Evolutionary conservation across 2,797 vertebrate species (phyloP).

Genomic region (Phoeniculus purpureus): DNA sequence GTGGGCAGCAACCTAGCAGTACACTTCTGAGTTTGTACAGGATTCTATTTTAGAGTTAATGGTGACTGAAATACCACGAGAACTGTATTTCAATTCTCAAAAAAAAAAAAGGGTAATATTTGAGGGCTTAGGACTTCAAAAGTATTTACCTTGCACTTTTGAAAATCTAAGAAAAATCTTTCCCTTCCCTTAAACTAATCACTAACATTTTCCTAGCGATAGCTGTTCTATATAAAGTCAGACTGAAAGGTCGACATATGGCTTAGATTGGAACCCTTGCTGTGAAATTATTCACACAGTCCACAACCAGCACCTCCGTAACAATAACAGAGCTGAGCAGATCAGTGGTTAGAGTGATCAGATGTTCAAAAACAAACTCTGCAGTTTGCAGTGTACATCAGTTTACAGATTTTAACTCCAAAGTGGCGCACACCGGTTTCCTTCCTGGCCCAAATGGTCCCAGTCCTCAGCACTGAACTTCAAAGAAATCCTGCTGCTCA

Average conservation of each 20-base stretch:
- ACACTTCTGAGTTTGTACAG: conserved; percentile 11
- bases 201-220: conserved; percentile 16
- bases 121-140: conserved; percentile 11
- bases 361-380: conserved; percentile 6
- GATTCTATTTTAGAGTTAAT: conserved; percentile 1
- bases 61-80: conserved; percentile 15
- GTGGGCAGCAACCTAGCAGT: neutral
- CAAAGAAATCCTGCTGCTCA: neutral
- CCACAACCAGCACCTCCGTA: neutral
- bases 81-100: conserved; percentile 7
- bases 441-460: neutral
- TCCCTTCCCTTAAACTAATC: conserved; percentile 18
- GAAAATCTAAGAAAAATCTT: conserved; percentile 40
- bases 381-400: neutral
- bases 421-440: neutral
- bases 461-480: neutral
- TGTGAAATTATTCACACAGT: conserved; percentile 14
- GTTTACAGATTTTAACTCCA: conserved; percentile 7
- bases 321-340: conserved; percentile 4
- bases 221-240: conserved; percentile 6
- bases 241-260: conserved; percentile 23
- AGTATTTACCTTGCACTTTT: conserved; percentile 9
- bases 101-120: neutral
- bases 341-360: conserved; percentile 4
- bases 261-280: conserved; percentile 26